A percentile compares a stretch with the other conserved stretches of the same genome.
phyloP scores from a whole-genome alignment of 2,888 invertebrate genomes.

The Tiliacea citrago region DNA sequence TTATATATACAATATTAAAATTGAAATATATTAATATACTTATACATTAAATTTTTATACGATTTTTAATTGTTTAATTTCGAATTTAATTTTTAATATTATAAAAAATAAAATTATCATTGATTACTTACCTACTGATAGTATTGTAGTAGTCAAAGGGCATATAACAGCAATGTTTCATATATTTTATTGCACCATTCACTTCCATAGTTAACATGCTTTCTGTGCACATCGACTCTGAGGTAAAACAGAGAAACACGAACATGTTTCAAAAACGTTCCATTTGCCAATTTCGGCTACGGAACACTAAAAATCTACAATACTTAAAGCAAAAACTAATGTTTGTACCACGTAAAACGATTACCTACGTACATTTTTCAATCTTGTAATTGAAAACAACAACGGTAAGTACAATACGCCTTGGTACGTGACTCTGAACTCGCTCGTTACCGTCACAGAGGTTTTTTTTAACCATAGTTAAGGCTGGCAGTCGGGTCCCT shows the following conservation, averaged over 20 bases:
- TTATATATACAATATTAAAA: too few relatives aligned
- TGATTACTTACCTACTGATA: too few relatives aligned
- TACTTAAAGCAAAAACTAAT: conserved; percentile 2
- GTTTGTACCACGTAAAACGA: conserved; percentile 8
- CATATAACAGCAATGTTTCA: background rate
- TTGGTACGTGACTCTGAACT: conserved; percentile 49
- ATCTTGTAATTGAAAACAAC: conserved; percentile 51
- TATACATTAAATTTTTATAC: too few relatives aligned
- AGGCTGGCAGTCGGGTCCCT: conserved; percentile 23
- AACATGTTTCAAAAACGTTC: background rate
- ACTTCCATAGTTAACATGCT: background rate
- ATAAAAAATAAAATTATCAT: too few relatives aligned
- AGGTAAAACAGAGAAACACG: conserved; percentile 14
- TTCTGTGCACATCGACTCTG: background rate
- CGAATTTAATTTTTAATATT: too few relatives aligned
- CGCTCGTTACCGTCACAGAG: conserved; percentile 38
- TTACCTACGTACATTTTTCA: conserved; percentile 31
- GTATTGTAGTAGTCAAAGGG: background rate
- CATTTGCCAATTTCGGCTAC: conserved; percentile 22
- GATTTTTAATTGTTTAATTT: too few relatives aligned
- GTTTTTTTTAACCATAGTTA: conserved; percentile 43
- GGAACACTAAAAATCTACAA: conserved; percentile 18
- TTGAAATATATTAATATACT: too few relatives aligned
- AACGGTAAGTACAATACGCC: conserved; percentile 30
- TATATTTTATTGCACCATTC: background rate